Percentiles rank a stretch among this genome's conserved stretches.
Evolutionary conservation across 1,140 invertebrate genomes (phyloP).

Genomic region (Papilio helenus): DNA sequence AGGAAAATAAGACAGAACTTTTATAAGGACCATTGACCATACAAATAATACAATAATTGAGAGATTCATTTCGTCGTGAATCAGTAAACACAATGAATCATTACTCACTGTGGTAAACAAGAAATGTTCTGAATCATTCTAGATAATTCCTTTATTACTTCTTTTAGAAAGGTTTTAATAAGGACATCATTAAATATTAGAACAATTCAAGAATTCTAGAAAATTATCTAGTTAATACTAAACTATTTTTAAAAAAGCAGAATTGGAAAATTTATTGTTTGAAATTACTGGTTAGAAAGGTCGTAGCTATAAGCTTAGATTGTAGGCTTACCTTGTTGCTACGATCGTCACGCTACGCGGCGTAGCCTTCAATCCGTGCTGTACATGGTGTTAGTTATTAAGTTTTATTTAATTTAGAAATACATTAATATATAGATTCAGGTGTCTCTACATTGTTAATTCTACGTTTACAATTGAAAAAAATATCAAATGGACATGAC

Average conservation of each 20-base stretch:
- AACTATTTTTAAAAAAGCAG: too few species aligned
- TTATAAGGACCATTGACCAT: background rate
- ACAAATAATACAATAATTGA: background rate
- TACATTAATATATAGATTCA: too few species aligned
- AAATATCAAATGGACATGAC: conserved; percentile 46
- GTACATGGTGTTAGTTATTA: too few species aligned
- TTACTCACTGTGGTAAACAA: conserved; percentile 10
- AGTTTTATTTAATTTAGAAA: too few species aligned
- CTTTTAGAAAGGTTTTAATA: background rate
- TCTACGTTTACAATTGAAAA: conserved; percentile 8
- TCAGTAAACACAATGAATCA: conserved; percentile 17
- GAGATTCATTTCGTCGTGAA: background rate
- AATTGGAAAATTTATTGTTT: background rate
- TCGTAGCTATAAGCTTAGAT: background rate
- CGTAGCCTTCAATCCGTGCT: background rate
- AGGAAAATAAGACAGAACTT: background rate
- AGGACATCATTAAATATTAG: too few species aligned
- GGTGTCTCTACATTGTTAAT: background rate
- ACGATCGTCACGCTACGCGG: background rate
- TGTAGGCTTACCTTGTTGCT: background rate
- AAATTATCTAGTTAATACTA: too few species aligned
- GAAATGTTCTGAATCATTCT: conserved; percentile 3
- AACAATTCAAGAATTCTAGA: too few species aligned
- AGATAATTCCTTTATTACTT: background rate
- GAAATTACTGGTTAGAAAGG: background rate